Conservation (phyloP, 2,113 vertebrate species). For the Tachuris rubrigastra region DNA sequence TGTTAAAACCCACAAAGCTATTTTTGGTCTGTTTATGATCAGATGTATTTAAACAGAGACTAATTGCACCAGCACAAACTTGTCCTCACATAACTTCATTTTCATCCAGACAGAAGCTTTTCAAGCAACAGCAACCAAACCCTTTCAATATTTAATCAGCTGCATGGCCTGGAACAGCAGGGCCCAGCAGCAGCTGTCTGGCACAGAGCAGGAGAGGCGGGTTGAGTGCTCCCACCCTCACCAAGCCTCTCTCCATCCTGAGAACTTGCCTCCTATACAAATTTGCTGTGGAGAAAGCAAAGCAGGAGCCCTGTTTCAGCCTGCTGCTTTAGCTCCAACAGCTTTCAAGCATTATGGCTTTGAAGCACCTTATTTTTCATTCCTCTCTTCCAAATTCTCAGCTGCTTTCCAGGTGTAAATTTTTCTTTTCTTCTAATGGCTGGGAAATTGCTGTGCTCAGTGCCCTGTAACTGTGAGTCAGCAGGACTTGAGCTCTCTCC, state of each 20-base stretch:
- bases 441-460: conserved; percentile 12
- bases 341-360: background rate
- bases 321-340: background rate
- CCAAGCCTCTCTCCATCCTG: background rate
- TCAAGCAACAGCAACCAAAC: conserved; percentile 22
- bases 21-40: background rate
- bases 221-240: background rate
- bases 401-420: background rate
- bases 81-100: conserved; percentile 41
- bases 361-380: background rate
- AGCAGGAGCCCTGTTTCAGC: background rate
- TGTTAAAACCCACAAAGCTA: background rate
- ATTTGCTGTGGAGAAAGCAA: background rate
- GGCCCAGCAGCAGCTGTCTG: background rate
- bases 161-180: background rate
- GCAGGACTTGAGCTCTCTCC: background rate
- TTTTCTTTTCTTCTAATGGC: background rate
- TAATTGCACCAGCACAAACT: background rate
- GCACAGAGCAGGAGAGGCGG: fast-evolving
- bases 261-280: background rate
- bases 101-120: conserved; percentile 40
- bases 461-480: background rate
- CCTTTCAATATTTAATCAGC: conserved; percentile 65
- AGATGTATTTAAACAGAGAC: background rate
- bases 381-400: background rate